phyloP scores from a whole-genome alignment of 1,140 invertebrate species.

The Acromyrmex echinatior region DNA sequence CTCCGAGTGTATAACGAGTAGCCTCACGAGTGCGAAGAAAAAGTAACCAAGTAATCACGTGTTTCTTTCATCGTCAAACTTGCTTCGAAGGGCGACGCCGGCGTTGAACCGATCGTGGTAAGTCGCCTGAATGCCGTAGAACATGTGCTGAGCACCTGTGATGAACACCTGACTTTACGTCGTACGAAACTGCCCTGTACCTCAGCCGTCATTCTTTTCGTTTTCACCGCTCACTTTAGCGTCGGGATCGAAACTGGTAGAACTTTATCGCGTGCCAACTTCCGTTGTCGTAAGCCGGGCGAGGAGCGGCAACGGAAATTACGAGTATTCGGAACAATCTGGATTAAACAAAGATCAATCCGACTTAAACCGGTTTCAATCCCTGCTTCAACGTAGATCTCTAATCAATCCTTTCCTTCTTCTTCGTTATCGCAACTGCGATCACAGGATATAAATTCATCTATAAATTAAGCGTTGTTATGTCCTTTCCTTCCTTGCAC shows the following conservation, averaged over 20 bases:
- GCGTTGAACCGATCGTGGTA: slow-evolving; percentile 98
- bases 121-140: slow-evolving; percentile 88
- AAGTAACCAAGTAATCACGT: slow-evolving; percentile 84
- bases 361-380: slow-evolving; percentile 45
- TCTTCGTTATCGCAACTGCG: slow-evolving; percentile 7
- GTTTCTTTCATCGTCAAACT: slow-evolving; percentile 86
- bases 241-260: slow-evolving; percentile 28
- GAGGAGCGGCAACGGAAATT: neutral
- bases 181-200: slow-evolving; percentile 16
- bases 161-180: slow-evolving; percentile 48
- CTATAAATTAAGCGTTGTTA: slow-evolving; percentile 64
- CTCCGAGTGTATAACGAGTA: slow-evolving; percentile 28
- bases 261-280: neutral
- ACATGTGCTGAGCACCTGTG: slow-evolving; percentile 47
- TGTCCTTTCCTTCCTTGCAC: neutral
- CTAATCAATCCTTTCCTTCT: slow-evolving; percentile 14
- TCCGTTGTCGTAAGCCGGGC: neutral
- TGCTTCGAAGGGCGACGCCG: slow-evolving; percentile 94
- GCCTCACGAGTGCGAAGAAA: slow-evolving; percentile 34
- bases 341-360: neutral
- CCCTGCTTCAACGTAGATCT: slow-evolving; percentile 1
- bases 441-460: slow-evolving; percentile 29
- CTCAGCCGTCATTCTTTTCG: slow-evolving; percentile 16
- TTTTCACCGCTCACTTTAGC: slow-evolving; percentile 32
- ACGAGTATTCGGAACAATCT: neutral